A percentile compares a stretch with the other conserved stretches of the same genome.
Conservation (phyloP, 2,888 invertebrate species). For the Drosophila parthenogenetica region DNA sequence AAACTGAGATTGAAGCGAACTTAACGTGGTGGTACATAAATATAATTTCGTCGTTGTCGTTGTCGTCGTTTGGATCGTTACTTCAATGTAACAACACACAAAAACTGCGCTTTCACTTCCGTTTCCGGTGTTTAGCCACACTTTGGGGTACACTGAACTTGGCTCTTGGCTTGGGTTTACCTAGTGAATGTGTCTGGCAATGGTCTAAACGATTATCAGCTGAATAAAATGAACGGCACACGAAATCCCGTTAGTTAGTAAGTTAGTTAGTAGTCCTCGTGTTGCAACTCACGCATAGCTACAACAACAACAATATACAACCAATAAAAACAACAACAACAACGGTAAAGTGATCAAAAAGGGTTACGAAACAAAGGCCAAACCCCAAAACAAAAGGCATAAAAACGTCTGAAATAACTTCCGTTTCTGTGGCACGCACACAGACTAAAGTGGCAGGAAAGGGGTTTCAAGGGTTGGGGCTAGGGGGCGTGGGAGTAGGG, state of each 20-base stretch:
- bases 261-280: slow-evolving; percentile 32
- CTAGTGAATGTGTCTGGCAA: slow-evolving; percentile 68
- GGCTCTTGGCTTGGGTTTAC: slow-evolving; percentile 29
- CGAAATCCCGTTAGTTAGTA: slow-evolving; percentile 60
- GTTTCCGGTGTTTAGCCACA: slow-evolving; percentile 76
- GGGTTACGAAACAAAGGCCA: slow-evolving; percentile 59
- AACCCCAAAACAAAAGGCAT: slow-evolving; percentile 65
- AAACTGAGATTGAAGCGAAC: slow-evolving; percentile 5
- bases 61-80: slow-evolving; percentile 61
- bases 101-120: slow-evolving; percentile 77
- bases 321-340: slow-evolving; percentile 30
- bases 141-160: slow-evolving; percentile 58
- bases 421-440: slow-evolving; percentile 67
- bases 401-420: slow-evolving; percentile 79
- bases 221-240: slow-evolving; percentile 69
- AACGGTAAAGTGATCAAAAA: slow-evolving; percentile 45
- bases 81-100: slow-evolving; percentile 63
- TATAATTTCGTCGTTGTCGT: slow-evolving; percentile 67
- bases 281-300: slow-evolving; percentile 46
- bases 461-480: neutral
- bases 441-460: neutral
- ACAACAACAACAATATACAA: slow-evolving; percentile 17
- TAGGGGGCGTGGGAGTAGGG: neutral
- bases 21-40: slow-evolving; percentile 57
- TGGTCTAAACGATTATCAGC: slow-evolving; percentile 75